Conservation (phyloP, 2,797 vertebrate species). For the Paedocypris micromegethes region DNA sequence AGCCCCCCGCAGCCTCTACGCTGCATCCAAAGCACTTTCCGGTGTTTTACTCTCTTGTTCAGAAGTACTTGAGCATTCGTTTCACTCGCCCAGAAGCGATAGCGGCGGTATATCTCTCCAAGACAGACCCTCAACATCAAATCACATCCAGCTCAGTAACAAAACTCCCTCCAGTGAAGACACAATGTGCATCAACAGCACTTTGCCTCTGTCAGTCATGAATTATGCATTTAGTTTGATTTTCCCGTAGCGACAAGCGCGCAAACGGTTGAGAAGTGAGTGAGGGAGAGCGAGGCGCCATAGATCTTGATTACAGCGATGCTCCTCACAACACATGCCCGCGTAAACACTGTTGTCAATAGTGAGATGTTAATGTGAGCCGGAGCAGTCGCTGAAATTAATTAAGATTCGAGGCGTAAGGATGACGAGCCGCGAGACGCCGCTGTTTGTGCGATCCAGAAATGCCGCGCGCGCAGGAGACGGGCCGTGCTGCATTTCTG, state of each 20-base stretch:
- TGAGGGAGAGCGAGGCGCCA: conserved; percentile 2
- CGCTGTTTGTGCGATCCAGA: too few relatives aligned
- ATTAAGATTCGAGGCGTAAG: conserved; percentile 25
- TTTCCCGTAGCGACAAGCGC: conserved; percentile 13
- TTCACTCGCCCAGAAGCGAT: conserved; percentile 35
- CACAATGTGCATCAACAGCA: conserved; percentile 35
- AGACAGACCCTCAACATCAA: conserved; percentile 27
- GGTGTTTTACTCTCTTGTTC: conserved; percentile 36
- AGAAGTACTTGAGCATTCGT: conserved; percentile 41
- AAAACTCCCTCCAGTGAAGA: conserved; percentile 29
- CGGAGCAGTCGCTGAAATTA: conserved; percentile 28
- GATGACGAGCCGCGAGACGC: conserved; percentile 14
- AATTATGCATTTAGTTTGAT: conserved; percentile 40
- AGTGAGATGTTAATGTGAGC: conserved; percentile 33
- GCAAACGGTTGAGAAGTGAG: not conserved
- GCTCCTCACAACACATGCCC: conserved; percentile 31
- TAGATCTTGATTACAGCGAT: conserved; percentile 36
- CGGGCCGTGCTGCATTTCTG: too few relatives aligned
- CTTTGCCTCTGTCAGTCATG: conserved; percentile 16
- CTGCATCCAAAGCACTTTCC: conserved; percentile 44
- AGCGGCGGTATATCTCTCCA: conserved; percentile 43
- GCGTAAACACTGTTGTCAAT: conserved; percentile 34
- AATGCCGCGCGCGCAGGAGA: too few relatives aligned
- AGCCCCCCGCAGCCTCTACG: conserved; percentile 34
- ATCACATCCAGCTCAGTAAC: conserved; percentile 19